Base-by-base conservation (phyloP, 2,113 vertebrate genomes). In the Rynchops niger region DNA sequence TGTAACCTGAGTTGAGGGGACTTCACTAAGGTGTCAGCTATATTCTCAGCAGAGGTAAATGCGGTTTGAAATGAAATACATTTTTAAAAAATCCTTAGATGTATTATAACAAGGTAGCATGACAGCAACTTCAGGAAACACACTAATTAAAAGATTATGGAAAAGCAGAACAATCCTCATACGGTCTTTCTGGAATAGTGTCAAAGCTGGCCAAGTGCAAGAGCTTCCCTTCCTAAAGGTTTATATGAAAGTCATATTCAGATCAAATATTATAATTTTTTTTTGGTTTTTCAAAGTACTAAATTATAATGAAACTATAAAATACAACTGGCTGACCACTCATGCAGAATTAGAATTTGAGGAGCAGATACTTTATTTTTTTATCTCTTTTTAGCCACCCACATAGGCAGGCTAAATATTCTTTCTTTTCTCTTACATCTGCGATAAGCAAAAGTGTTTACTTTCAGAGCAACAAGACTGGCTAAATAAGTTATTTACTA, bases 21-120 rank as follows among this genome's bases (percentile, higher is more conserved):
- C 5, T 58, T 17, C 18, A 47, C 20, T 65, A 61, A 40, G n/a
- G 34, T 52, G 67, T 6, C 16, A 61, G 27, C 3, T 53, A 32
- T 40, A 65, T 8, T 47, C 25, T 53, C 9, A 9, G 45, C 7
- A 82, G 15, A 84, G 91, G 4, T 32, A 47, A 56, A 67, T 38
- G 36, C 23, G 34, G 8, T 22, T 86, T 62, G 66, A 86, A 71
- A 49, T 5, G 1, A 84, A 79, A 66, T 11, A n/a, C 0, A 6
- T 4, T 6, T 69, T 13, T 9, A 1, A 8, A 40, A 32, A 77
- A 32, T 11, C 5, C 21, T 55, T 47, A 43, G 15, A 0, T 4
- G 10, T 58, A n/a, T 56, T 47, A 15, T 63, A 74, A 9, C 9
- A 72, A 66, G 11, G 29, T 63, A 76, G 9, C 15, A 76, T 29